Evolutionary conservation across 2,797 vertebrate species (phyloP), one percentile per base, ranked within the genome.

Genomic region (Miichthys miiuy): DNA sequence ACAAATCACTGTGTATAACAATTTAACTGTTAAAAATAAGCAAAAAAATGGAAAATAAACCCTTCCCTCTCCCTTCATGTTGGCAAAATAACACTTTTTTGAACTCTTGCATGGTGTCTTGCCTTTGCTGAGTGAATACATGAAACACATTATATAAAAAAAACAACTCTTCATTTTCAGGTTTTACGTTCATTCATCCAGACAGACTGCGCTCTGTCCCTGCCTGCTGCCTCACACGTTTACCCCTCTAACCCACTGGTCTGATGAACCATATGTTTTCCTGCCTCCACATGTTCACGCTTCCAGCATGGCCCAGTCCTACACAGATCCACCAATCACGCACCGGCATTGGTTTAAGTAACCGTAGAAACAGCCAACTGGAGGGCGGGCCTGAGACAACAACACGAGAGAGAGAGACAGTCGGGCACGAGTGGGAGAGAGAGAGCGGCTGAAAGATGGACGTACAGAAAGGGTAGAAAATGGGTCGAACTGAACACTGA

Each of bases 301-400:
- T 83, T 83, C 75, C 73, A 90, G 89, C 89, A 75, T 90, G 90
- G 87, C 80, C 76, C 52, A 16, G 30, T 56, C 72, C 87, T 66
- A 18, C 46, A 44, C 5, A 0, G 5, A 12, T 51, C 80, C 64
- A 54, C 92, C 92, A 90, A 90, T 93, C 89, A 70, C 14, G 4
- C 5, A 1, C 13, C 11, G 14, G 83, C 87, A 74, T 80, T 79
- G 80, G 50, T 86, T 91, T 82, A 90, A 66, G 89, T 92, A 88
- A 89, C 87, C 68, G 55, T 77, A 79, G 71, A 82, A 81, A 86
- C 87, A 89, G 78, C 91, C 92, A 93, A 91, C 91, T 18, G 54
- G 77, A 74, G 65, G 18, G 44, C 18, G 2, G 57, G 56, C 13
- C 34, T 16, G 20, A 38, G 63, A 84, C 23, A 63, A 89, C 90